These are phyloP conservation scores for Catocala fraxini DNA, from an alignment of 2,888 invertebrate genomes.

Conservation along the genomic window DNA sequence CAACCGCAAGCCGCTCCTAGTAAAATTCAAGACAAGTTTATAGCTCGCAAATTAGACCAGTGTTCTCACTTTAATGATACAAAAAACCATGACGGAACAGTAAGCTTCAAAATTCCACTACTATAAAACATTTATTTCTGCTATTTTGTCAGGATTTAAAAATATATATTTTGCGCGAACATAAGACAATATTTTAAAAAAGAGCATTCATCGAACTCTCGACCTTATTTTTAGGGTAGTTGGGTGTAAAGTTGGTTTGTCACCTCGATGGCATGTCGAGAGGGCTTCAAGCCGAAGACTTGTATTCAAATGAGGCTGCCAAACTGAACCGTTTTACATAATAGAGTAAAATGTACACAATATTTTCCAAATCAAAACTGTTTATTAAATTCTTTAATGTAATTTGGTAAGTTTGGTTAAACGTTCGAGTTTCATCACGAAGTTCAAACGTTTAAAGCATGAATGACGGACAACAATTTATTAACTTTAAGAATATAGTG, in stretches of 20 bases:
- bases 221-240: constrained; percentile 9
- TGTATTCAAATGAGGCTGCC: constrained; percentile 51
- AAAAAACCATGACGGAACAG: background rate
- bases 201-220: constrained; percentile 17
- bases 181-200: constrained; percentile 40
- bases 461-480: background rate
- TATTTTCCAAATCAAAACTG: constrained; percentile 30
- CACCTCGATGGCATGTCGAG: constrained; percentile 38
- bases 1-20: background rate
- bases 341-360: constrained; percentile 39
- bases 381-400: constrained; percentile 25
- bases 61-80: too few relatives aligned
- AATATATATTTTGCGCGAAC: constrained; percentile 34
- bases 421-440: background rate
- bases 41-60: too few relatives aligned
- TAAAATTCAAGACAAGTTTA: background rate
- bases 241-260: constrained; percentile 24
- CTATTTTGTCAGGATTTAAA: constrained; percentile 41
- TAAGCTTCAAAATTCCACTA: constrained; percentile 6
- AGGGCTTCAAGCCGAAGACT: constrained; percentile 39
- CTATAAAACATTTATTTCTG: constrained; percentile 31
- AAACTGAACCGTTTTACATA: constrained; percentile 49
- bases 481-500: too few relatives aligned
- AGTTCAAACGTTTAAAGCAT: background rate
- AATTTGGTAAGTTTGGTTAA: constrained; percentile 1